phyloP scores from a whole-genome alignment of 35 echinoderm and acorn worm species.

The Amphiura filiformis region DNA sequence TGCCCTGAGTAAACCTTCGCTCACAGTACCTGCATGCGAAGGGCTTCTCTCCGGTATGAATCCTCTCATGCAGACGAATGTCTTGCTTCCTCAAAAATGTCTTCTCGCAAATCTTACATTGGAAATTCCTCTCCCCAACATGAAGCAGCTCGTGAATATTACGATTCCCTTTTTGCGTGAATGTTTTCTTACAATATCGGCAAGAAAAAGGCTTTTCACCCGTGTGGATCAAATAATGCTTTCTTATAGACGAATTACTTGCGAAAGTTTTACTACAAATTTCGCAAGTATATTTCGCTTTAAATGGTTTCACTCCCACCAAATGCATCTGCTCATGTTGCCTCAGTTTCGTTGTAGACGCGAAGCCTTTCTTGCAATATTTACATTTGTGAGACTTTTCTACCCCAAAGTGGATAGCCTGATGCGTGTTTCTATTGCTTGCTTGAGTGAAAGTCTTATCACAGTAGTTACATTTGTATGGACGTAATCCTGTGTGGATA shows the following conservation, averaged over 20 bases:
- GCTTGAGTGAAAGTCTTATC: slow-evolving; percentile 85
- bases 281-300: neutral
- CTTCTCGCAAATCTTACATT: neutral
- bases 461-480: slow-evolving; percentile 81
- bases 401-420: neutral
- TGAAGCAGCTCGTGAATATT: neutral
- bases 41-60: neutral
- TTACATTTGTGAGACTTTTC: neutral
- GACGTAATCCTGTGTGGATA: slow-evolving; percentile 80
- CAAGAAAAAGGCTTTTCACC: slow-evolving; percentile 81
- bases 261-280: neutral
- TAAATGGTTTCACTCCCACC: neutral
- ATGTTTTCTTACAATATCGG: slow-evolving; percentile 70
- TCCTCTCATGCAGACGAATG: neutral
- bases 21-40: neutral
- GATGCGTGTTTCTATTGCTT: slow-evolving; percentile 70
- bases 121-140: neutral
- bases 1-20: neutral
- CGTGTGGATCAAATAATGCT: slow-evolving; percentile 81
- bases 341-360: neutral
- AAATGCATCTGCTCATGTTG: neutral
- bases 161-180: slow-evolving; percentile 21
- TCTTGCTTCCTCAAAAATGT: neutral
- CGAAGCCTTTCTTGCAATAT: neutral
- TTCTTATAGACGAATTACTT: neutral